These are phyloP conservation scores for Gari tellinella DNA, from an alignment of 2,888 invertebrate species.

Conservation along the genomic window DNA sequence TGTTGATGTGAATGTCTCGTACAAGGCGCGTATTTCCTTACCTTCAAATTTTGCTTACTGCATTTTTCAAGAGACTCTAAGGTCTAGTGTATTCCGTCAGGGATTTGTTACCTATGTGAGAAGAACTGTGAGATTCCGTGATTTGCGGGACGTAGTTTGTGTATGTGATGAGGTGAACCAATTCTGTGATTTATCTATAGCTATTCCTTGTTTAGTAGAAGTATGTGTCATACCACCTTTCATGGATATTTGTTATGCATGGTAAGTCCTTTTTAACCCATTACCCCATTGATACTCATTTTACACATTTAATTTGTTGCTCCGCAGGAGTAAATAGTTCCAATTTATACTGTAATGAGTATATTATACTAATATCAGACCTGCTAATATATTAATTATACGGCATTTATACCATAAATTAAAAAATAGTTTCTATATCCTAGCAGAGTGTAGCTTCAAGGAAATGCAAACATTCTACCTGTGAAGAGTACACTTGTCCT, in stretches of 20 bases:
- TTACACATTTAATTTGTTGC: too few relatives aligned
- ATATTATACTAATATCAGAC: too few relatives aligned
- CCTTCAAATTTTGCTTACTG: constrained; percentile 73
- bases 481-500: too few relatives aligned
- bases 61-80: constrained; percentile 52
- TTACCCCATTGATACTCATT: too few relatives aligned
- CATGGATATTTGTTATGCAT: constrained; percentile 33
- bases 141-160: constrained; percentile 30
- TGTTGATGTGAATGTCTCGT: constrained; percentile 26
- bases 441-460: too few relatives aligned
- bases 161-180: constrained; percentile 31
- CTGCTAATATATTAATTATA: too few relatives aligned
- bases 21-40: constrained; percentile 25
- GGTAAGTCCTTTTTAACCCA: constrained; percentile 32
- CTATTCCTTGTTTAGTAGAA: constrained; percentile 41
- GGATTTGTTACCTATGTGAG: constrained; percentile 62
- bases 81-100: constrained; percentile 64
- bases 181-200: constrained; percentile 17
- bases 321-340: too few relatives aligned
- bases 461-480: too few relatives aligned
- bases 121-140: constrained; percentile 35
- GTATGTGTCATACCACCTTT: constrained; percentile 21
- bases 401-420: too few relatives aligned
- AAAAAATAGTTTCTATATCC: too few relatives aligned
- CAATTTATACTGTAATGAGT: too few relatives aligned